A percentile compares a stretch with the other conserved stretches of the same genome.
These are phyloP conservation scores for Heteronetta atricapilla DNA, from an alignment of 2,113 vertebrate species.

Conservation along the genomic window DNA sequence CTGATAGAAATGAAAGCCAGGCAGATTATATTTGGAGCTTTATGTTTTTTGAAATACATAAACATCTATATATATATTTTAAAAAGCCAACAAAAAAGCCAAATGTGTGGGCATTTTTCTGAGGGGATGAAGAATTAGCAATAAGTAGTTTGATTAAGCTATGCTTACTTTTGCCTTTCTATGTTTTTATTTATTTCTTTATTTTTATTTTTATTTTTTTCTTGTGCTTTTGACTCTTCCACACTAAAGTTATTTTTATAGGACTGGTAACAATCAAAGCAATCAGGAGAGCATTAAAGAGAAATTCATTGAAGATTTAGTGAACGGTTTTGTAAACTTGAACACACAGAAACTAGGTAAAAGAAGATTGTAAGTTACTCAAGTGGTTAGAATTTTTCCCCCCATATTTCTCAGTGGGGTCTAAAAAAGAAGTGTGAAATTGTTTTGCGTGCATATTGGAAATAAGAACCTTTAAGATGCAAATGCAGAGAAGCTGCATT, in stretches of 20 bases:
- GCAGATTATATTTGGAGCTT: neutral
- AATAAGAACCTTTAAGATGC: neutral
- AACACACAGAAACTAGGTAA: neutral
- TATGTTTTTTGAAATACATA: neutral
- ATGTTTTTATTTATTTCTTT: neutral
- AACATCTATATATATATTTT: neutral
- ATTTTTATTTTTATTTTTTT: too few species aligned
- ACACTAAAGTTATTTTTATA: neutral
- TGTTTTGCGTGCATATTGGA: neutral
- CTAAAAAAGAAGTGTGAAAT: conserved; percentile 24
- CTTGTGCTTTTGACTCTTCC: neutral
- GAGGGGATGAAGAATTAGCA: neutral
- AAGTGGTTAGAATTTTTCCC: neutral
- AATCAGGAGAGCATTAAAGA: neutral
- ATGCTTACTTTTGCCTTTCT: neutral
- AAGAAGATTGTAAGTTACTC: neutral
- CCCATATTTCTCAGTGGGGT: neutral
- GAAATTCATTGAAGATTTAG: neutral
- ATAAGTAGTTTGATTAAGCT: neutral
- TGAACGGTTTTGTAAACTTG: neutral
- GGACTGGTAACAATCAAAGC: neutral
- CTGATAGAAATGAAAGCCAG: neutral
- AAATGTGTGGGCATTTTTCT: neutral
- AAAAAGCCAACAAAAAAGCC: neutral
- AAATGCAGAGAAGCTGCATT: neutral